Evolutionary conservation across 2,113 vertebrate species (phyloP), one percentile per base, ranked within the genome.

Genomic region (Dipodomys stephensi): DNA sequence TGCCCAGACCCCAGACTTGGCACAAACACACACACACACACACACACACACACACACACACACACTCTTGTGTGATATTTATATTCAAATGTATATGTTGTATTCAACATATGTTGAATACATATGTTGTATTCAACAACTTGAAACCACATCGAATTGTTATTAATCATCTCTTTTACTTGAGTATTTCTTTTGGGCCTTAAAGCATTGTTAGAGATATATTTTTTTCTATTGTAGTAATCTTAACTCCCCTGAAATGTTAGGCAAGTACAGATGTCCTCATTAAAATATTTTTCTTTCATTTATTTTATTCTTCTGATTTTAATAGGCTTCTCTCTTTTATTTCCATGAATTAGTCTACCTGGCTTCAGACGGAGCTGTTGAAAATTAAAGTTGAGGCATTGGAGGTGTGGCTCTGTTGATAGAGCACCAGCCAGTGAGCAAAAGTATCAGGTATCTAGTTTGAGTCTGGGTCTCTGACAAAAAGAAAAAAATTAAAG

Each of bases 151-250:
- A 18, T 0, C 62, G 25, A 67, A 10, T 39, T 44, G 18, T 46
- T 90, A 28, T 92, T 92, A 23, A 27, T 77, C 15, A 28, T 28
- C 22, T 88, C 25, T 28, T 78, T 85, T 30, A 60, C 28, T 74
- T 49, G 30, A 83, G 12, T 22, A 7, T 46, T 69, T 5, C n/a
- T 74, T 77, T 94, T 69, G 57, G 32, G 6, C 39, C 44, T 80
- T 92, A 69, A 91, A 83, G 57, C 18, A 5, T 73, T 46, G 74
- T 60, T 30, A 90, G 0, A 19, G 60, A 39, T 39, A 12, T 18
- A 57, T 4, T 49, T 76, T 74, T 65, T 69, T 83, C 69, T 32
- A 22, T 16, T 30, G 18, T 1, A 68, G 30, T 62, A 35, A 67
- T 35, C 64, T 65, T 25, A 94, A 62, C 12, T 20, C 6, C 19